Evolutionary conservation across 1,140 invertebrate species (phyloP).

Genomic region (Drosophila burlai): DNA sequence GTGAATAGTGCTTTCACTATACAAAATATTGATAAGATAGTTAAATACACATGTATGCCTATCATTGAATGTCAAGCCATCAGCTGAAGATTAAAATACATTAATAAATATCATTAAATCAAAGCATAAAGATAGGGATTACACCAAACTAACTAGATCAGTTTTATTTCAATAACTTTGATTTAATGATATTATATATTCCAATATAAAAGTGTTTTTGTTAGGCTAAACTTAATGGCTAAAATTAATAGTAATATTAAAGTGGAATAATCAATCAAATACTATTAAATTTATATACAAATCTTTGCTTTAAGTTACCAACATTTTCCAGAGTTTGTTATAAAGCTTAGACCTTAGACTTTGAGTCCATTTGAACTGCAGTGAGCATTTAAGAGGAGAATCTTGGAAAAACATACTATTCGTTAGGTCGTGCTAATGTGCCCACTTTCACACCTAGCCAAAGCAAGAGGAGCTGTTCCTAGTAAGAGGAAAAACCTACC

Average conservation of each 20-base stretch:
- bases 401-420: not conserved
- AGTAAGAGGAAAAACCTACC: not conserved
- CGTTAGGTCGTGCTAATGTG: not conserved
- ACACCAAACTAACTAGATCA: conserved; percentile 5
- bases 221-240: not conserved
- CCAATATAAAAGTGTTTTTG: too few species aligned
- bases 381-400: not conserved
- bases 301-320: too few species aligned
- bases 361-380: not conserved
- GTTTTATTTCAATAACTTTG: not conserved
- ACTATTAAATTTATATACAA: too few species aligned
- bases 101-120: conserved; percentile 10
- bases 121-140: conserved; percentile 1
- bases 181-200: not conserved
- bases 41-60: not conserved
- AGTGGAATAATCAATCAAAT: too few species aligned
- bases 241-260: not conserved
- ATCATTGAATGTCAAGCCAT: conserved; percentile 7
- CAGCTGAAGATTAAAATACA: conserved; percentile 2
- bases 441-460: not conserved
- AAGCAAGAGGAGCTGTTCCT: not conserved
- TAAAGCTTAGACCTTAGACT: not conserved
- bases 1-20: conserved; percentile 1
- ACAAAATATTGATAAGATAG: conserved; percentile 3
- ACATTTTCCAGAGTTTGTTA: too few species aligned